A percentile compares a stretch with the other conserved stretches of the same genome.
Evolutionary conservation across 2,888 invertebrate species (phyloP).

Genomic region (Campoletis raptor): DNA sequence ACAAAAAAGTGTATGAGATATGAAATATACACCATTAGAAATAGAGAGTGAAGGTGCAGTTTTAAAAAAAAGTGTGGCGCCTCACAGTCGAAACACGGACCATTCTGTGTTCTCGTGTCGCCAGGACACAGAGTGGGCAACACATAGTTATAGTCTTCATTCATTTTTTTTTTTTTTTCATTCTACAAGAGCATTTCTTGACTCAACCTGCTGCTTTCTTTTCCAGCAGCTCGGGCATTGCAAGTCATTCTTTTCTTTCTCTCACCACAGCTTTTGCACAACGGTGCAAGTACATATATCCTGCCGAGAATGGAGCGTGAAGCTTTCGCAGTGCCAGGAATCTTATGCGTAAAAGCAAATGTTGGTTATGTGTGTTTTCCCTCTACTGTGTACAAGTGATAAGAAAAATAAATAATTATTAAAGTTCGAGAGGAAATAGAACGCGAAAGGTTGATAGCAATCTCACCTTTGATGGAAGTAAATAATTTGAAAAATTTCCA

Average conservation of each 20-base stretch:
- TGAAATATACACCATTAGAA: too few relatives aligned
- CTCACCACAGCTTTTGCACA: constrained; percentile 44
- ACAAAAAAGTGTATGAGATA: too few relatives aligned
- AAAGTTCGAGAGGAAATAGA: not conserved
- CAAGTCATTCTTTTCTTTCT: constrained; percentile 54
- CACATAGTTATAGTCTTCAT: not conserved
- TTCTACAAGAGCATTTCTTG: constrained; percentile 38
- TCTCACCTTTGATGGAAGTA: not conserved
- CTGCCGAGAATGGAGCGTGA: constrained; percentile 23
- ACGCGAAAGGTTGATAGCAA: not conserved
- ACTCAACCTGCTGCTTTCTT: constrained; percentile 54
- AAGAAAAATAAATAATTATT: not conserved
- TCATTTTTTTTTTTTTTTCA: constrained; percentile 45
- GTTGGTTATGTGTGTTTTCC: constrained; percentile 14
- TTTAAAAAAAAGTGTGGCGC: constrained; percentile 32
- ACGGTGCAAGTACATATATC: constrained; percentile 42
- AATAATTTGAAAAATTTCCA: not conserved
- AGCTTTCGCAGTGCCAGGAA: constrained; percentile 48
- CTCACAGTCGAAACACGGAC: constrained; percentile 59
- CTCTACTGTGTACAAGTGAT: constrained; percentile 3
- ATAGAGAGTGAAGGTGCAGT: not conserved
- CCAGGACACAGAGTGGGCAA: not conserved
- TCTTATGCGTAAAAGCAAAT: constrained; percentile 14
- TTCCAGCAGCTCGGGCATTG: constrained; percentile 23
- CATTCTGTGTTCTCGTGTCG: constrained; percentile 39